These are phyloP conservation scores for Azemiops feae DNA, from an alignment of 2,113 vertebrate genomes.

Conservation along the genomic window DNA sequence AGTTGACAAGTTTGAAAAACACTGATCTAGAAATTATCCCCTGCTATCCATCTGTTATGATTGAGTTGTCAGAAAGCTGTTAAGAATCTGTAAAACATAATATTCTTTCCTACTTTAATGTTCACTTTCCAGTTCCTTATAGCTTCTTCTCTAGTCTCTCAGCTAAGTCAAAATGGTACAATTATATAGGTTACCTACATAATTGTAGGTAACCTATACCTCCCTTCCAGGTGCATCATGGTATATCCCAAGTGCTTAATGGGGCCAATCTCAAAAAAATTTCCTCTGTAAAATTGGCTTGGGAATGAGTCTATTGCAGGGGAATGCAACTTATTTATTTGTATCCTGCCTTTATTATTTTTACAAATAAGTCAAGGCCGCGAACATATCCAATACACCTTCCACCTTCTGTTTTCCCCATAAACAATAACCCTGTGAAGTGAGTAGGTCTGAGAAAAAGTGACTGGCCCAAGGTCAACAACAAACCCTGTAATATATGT, in stretches of 20 bases:
- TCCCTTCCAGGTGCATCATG: neutral
- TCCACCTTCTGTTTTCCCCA: too few relatives aligned
- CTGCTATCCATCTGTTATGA: neutral
- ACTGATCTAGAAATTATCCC: too few relatives aligned
- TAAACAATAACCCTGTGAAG: too few relatives aligned
- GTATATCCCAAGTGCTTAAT: neutral
- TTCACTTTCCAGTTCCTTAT: neutral
- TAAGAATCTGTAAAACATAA: neutral
- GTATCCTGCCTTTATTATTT: too few relatives aligned
- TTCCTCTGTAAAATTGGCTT: neutral
- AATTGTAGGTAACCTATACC: too few relatives aligned
- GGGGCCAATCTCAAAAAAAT: neutral
- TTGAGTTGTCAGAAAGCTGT: neutral
- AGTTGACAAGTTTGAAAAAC: neutral
- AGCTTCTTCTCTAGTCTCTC: neutral
- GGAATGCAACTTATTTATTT: neutral
- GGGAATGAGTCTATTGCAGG: neutral
- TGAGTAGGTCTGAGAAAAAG: too few relatives aligned
- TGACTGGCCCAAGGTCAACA: too few relatives aligned
- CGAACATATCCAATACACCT: too few relatives aligned
- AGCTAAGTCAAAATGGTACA: neutral
- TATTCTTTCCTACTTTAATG: neutral
- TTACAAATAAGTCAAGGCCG: too few relatives aligned
- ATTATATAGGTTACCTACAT: too few relatives aligned
- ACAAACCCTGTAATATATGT: neutral